Conservation (phyloP, 2,888 invertebrate genomes). For the Hydraecia micacea region DNA sequence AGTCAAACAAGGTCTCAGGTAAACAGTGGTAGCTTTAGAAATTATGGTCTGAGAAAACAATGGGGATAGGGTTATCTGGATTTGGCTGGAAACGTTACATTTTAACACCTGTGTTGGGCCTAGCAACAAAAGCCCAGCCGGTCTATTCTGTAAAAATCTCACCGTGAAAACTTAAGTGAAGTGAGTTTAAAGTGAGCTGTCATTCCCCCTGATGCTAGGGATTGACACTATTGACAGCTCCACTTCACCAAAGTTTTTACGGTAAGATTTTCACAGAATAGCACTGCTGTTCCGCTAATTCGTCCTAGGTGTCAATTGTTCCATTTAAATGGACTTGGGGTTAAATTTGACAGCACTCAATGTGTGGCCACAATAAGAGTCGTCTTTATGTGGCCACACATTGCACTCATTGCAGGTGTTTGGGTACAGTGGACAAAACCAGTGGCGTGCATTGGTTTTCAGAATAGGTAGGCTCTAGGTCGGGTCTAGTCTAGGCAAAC, state of each 20-base stretch:
- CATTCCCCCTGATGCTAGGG: not conserved
- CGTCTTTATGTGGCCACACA: too few species aligned
- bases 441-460: too few species aligned
- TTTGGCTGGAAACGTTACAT: not conserved
- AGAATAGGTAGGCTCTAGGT: too few species aligned
- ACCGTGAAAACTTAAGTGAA: not conserved
- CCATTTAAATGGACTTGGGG: not conserved
- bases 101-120: not conserved
- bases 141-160: not conserved
- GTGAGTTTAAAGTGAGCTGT: not conserved
- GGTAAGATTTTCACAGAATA: too few species aligned
- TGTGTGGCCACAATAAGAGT: not conserved
- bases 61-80: not conserved
- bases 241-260: too few species aligned
- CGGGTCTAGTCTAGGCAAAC: too few species aligned
- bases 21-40: constrained; percentile 46
- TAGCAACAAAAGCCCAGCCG: not conserved
- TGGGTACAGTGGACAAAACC: not conserved
- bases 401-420: not conserved
- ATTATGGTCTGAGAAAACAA: constrained; percentile 46
- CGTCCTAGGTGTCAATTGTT: not conserved
- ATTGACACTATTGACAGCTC: too few species aligned
- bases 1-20: constrained; percentile 64
- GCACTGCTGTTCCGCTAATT: not conserved
- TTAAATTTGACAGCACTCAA: not conserved